Conservation (phyloP, 2,113 vertebrate species). For the Leptocoma aspasia region DNA sequence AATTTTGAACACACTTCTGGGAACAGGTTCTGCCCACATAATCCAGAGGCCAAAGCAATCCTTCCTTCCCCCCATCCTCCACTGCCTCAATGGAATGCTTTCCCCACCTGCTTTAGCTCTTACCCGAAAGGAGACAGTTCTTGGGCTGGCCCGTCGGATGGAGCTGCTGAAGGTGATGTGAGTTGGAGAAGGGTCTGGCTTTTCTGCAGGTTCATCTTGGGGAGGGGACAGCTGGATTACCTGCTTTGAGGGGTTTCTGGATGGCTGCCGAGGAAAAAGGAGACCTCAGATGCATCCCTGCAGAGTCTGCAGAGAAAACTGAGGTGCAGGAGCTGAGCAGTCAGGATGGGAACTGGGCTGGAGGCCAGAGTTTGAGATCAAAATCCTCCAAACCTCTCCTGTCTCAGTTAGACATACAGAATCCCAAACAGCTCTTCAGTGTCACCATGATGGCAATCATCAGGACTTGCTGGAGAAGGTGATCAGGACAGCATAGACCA, state of each 20-base stretch:
- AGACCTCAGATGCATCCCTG: background rate
- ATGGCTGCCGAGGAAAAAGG: background rate
- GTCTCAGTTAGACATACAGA: background rate
- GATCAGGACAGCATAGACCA: background rate
- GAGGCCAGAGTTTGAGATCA: background rate
- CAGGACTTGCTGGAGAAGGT: background rate
- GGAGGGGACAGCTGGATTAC: background rate
- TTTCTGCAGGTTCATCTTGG: background rate
- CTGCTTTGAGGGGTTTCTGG: conserved; percentile 13
- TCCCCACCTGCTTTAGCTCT: conserved; percentile 8
- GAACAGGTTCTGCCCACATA: background rate
- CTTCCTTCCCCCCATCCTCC: background rate
- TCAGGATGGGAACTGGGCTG: background rate
- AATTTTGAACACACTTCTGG: background rate
- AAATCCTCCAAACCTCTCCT: background rate
- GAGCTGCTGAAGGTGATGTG: conserved; percentile 70
- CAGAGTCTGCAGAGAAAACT: background rate
- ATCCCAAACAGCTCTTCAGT: background rate
- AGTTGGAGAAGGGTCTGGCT: background rate
- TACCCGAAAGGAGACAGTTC: conserved; percentile 90
- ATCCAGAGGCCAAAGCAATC: background rate
- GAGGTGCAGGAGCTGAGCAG: background rate
- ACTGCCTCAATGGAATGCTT: background rate
- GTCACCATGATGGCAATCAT: background rate
- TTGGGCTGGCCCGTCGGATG: conserved; percentile 79